A percentile compares a stretch with the other conserved stretches of the same genome.
Evolutionary conservation across 2,888 invertebrate genomes (phyloP).

Genomic region (Lasioglossum morio): DNA sequence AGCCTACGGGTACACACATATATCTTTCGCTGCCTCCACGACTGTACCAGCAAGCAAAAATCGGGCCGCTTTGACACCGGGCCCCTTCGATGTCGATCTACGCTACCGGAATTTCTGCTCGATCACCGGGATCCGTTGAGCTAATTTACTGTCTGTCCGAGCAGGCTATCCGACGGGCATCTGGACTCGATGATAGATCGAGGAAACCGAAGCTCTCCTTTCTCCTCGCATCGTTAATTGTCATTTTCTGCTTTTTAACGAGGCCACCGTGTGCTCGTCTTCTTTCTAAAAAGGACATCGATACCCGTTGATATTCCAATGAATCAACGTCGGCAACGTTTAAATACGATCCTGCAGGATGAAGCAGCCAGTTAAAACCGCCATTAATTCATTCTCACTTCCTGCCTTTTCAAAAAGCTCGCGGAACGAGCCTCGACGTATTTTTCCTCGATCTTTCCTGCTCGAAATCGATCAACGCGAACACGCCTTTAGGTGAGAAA

Average conservation of each 20-base stretch:
- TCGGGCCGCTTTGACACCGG: constrained; percentile 40
- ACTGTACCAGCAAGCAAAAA: constrained; percentile 29
- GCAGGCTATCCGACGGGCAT: background rate
- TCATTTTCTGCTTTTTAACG: constrained; percentile 8
- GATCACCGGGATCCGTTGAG: background rate
- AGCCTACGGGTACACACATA: constrained; percentile 57
- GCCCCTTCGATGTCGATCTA: constrained; percentile 10
- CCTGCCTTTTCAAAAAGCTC: background rate
- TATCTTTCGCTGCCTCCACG: constrained; percentile 1
- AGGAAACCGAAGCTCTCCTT: background rate
- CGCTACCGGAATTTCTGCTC: constrained; percentile 41
- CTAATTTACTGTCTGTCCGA: constrained; percentile 19
- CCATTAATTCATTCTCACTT: background rate
- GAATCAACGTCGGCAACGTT: background rate
- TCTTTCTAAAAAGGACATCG: background rate
- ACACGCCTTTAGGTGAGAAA: background rate
- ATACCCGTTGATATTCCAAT: background rate
- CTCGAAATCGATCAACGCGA: background rate
- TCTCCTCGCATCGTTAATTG: constrained; percentile 8
- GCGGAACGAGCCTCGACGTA: background rate
- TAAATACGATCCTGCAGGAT: background rate
- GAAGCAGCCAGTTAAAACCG: background rate
- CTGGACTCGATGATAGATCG: constrained; percentile 10
- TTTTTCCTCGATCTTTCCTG: background rate
- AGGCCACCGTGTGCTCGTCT: background rate